Evolutionary conservation across 2,113 vertebrate species (phyloP).

Genomic region (Scomber scombrus): DNA sequence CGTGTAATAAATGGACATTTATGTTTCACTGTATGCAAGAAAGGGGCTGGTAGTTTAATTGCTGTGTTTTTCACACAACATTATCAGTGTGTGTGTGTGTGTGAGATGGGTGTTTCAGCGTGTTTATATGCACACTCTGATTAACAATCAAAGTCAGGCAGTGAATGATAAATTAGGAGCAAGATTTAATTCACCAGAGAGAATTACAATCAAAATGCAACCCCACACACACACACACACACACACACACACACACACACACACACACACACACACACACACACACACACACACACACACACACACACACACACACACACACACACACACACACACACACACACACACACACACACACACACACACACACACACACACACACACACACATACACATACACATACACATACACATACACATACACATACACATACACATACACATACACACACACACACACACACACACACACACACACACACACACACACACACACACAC

Average conservation of each 20-base stretch:
- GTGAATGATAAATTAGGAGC: constrained; percentile 66
- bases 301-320: constrained; percentile 11
- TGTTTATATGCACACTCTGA: constrained; percentile 52
- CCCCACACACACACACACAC: constrained; percentile 29
- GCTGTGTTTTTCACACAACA: constrained; percentile 42
- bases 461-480: constrained; percentile 13
- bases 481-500: constrained; percentile 23
- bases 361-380: constrained; percentile 27
- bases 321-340: constrained; percentile 26
- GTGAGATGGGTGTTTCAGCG: constrained; percentile 19
- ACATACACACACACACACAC: constrained; percentile 16
- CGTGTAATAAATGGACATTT: constrained; percentile 37
- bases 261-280: constrained; percentile 19
- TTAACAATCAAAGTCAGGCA: constrained; percentile 62
- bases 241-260: constrained; percentile 16
- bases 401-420: constrained; percentile 7
- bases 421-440: too few relatives aligned
- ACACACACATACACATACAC: constrained; percentile 18
- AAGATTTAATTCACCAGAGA: constrained; percentile 69
- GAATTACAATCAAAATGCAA: constrained; percentile 54
- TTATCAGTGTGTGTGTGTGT: constrained; percentile 27
- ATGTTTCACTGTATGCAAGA: constrained; percentile 17
- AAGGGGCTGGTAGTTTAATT: constrained; percentile 33
- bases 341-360: constrained; percentile 10
- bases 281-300: constrained; percentile 17